A percentile compares a stretch with the other conserved stretches of the same genome.
phyloP scores from a whole-genome alignment of 2,888 invertebrate genomes.

The Lamellibrachia columna region DNA sequence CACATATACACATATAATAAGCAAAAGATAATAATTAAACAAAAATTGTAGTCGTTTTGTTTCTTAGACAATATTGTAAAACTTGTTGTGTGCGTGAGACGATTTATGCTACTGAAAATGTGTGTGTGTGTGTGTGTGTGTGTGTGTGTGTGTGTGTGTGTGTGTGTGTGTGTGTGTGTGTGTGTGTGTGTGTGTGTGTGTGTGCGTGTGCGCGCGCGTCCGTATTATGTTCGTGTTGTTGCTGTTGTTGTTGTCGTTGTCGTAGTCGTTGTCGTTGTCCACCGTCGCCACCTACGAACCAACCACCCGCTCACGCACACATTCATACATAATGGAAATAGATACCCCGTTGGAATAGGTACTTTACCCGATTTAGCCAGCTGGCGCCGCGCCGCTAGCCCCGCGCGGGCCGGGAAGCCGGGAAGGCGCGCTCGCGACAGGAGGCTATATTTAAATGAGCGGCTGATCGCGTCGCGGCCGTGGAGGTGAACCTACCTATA shows the following conservation, averaged over 20 bases:
- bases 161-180: not conserved
- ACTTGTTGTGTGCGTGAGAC: no score
- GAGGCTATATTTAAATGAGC: not conserved
- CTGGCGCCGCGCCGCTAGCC: not conserved
- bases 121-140: not conserved
- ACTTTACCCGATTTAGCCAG: constrained; percentile 16
- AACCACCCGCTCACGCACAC: not conserved
- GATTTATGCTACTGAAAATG: no score
- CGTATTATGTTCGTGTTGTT: not conserved
- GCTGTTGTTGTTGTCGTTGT: not conserved
- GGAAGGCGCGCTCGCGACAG: not conserved
- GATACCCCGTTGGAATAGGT: not conserved
- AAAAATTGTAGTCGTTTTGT: no score
- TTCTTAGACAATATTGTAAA: no score
- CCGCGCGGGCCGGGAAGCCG: not conserved
- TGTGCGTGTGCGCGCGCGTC: not conserved
- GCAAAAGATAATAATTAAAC: no score
- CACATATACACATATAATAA: no score
- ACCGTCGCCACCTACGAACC: not conserved
- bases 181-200: no score
- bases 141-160: not conserved
- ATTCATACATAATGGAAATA: constrained; percentile 11
- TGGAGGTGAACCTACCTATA: not conserved
- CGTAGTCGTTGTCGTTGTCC: not conserved
- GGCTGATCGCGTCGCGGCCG: not conserved